Evolutionary conservation across 2,113 vertebrate species (phyloP).

Genomic region (Leptocoma aspasia): DNA sequence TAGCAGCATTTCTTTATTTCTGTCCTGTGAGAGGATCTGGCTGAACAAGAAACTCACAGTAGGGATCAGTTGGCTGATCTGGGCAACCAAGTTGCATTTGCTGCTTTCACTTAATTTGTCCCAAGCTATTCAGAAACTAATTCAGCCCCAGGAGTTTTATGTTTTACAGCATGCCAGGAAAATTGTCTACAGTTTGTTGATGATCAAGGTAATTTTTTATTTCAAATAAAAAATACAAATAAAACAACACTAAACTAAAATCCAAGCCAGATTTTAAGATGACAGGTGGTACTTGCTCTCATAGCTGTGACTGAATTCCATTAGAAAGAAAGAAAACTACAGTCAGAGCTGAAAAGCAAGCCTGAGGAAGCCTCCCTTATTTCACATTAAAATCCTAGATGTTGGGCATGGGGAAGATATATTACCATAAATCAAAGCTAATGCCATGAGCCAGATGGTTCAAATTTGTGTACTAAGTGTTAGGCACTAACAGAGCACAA

Average conservation of each 20-base stretch:
- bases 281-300: background rate
- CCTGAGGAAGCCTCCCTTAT: background rate
- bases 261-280: background rate
- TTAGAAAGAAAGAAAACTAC: background rate
- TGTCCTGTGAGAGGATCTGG: background rate
- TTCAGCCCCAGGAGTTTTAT: background rate
- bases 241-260: background rate
- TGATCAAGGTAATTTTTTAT: background rate
- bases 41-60: background rate
- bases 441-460: slow-evolving; percentile 24
- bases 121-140: background rate
- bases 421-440: slow-evolving; percentile 30
- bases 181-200: background rate
- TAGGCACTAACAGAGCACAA: slow-evolving; percentile 8
- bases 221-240: background rate
- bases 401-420: background rate
- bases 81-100: background rate
- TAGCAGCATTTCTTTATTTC: background rate
- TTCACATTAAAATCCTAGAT: background rate
- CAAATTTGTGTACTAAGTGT: slow-evolving; percentile 5
- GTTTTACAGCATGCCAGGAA: background rate
- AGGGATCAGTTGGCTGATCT: background rate
- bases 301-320: background rate
- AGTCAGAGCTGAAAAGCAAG: background rate
- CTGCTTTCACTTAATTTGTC: background rate